Percentiles rank a stretch among this genome's conserved stretches.
phyloP scores from a whole-genome alignment of 2,888 invertebrate genomes.

The Pardosa pseudoannulata region DNA sequence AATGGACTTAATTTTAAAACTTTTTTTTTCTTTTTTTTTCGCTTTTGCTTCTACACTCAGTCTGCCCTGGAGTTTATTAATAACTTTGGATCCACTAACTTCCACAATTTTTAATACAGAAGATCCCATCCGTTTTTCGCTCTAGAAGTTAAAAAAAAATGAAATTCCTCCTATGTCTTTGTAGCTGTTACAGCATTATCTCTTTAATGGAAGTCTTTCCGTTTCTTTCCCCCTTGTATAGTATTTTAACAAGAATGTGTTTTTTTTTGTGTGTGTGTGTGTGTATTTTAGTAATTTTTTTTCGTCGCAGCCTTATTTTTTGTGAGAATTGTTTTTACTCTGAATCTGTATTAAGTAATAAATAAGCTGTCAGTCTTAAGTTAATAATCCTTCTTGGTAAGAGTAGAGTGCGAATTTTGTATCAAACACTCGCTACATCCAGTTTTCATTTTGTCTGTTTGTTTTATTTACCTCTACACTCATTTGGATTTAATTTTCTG shows the following conservation, averaged over 20 bases:
- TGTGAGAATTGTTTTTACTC: background rate
- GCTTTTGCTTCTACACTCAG: conserved; percentile 38
- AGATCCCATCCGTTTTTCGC: conserved; percentile 15
- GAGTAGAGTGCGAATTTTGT: too few relatives aligned
- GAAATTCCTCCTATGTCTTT: background rate
- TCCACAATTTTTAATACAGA: conserved; percentile 37
- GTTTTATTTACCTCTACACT: too few relatives aligned
- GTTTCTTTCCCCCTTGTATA: background rate
- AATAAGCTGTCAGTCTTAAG: background rate
- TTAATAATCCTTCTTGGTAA: background rate
- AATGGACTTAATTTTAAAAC: conserved; percentile 70
- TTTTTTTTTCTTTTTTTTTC: background rate
- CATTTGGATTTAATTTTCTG: too few relatives aligned
- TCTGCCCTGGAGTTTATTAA: conserved; percentile 61
- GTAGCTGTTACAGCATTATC: conserved; percentile 41
- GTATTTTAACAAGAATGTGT: background rate
- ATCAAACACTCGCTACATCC: too few relatives aligned
- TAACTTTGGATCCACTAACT: conserved; percentile 69
- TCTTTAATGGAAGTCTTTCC: background rate
- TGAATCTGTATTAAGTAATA: background rate
- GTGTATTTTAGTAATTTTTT: background rate
- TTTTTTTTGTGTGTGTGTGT: conserved; percentile 3
- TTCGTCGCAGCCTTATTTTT: background rate
- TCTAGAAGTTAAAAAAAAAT: conserved; percentile 27
- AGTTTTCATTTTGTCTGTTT: too few relatives aligned